Percentiles rank a stretch among this genome's conserved stretches.
Conservation (phyloP, 2,888 invertebrate species). For the Dryocosmus kuriphilus region DNA sequence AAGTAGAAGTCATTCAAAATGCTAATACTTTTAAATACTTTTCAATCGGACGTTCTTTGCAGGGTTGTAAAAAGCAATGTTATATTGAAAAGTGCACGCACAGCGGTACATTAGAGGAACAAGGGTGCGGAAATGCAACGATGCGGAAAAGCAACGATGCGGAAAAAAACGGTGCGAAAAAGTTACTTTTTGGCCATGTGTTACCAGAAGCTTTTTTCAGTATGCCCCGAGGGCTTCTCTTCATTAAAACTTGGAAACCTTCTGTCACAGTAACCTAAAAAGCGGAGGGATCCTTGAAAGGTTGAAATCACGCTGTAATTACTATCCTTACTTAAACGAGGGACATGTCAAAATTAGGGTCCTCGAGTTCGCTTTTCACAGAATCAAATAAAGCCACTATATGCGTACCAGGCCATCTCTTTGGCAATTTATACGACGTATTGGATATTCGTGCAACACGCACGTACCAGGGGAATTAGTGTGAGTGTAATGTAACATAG, state of each 20-base stretch:
- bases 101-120: no score
- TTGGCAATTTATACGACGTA: constrained; percentile 23
- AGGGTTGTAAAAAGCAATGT: no score
- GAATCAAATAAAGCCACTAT: constrained; percentile 33
- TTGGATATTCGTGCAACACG: constrained; percentile 3
- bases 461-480: constrained; percentile 26
- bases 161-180: no score
- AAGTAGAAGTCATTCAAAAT: no score
- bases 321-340: constrained; percentile 24
- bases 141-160: no score
- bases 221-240: neutral
- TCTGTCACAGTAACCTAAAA: constrained; percentile 28
- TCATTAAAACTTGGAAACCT: constrained; percentile 6
- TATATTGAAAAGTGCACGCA: no score
- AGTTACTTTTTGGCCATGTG: no score
- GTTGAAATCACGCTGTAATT: constrained; percentile 14
- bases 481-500: constrained; percentile 45
- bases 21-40: no score
- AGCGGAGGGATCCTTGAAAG: constrained; percentile 3
- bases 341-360: constrained; percentile 36
- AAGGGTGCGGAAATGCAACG: no score
- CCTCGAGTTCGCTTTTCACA: constrained; percentile 7
- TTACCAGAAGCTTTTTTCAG: no score
- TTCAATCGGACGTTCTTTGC: no score
- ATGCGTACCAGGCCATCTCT: constrained; percentile 3